Evolutionary conservation across 2,113 vertebrate genomes (phyloP), one percentile per base, ranked within the genome.

Genomic region (Ophiodon elongatus): DNA sequence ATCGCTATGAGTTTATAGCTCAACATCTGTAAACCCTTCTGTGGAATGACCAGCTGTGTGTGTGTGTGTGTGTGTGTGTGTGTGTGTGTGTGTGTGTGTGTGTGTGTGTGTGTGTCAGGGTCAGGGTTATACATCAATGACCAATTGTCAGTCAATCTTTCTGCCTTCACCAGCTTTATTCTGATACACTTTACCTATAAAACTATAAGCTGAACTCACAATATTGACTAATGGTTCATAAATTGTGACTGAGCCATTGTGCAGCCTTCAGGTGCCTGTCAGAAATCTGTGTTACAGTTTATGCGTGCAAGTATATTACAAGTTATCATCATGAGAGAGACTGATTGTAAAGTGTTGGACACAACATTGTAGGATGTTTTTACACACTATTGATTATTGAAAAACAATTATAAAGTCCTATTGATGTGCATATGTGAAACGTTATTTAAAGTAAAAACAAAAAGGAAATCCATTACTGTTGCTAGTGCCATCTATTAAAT

Each of bases 181-280:
- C 56, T 31, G 35, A 73, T 27, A 21, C 29, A 35, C 41, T 59
- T 6, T 43, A 4, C 35, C 57, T 29, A 45, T 67, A 19, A n/a
- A 63, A 68, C 21, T 68, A 47, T 41, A 56, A 17, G 21, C 39
- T 6, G 4, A 27, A 39, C 29, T 21, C 47, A 50, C 47, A 50
- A 21, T 21, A 23, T 29, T 37, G 70, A 19, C 64, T 47, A 37
- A 64, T 41, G 47, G 23, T 65, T 65, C 29, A 66, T 76, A 66
- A 66, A 82, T 50, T 65, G 56, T 37, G 33, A 59, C 57, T 39
- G 33, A 72, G 65, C 41, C 6, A 56, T 82, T 7, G 76, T 62
- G 65, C 14, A 29, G 76, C 76, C 60, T 45, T 67, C 13, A 1
- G 76, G 72, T 29, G 59, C 23, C 60, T 62, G 65, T 54, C 39